Percentiles rank a stretch among this genome's conserved stretches.
These are phyloP conservation scores for Synergus itoensis DNA, from an alignment of 2,888 invertebrate genomes.

Conservation along the genomic window DNA sequence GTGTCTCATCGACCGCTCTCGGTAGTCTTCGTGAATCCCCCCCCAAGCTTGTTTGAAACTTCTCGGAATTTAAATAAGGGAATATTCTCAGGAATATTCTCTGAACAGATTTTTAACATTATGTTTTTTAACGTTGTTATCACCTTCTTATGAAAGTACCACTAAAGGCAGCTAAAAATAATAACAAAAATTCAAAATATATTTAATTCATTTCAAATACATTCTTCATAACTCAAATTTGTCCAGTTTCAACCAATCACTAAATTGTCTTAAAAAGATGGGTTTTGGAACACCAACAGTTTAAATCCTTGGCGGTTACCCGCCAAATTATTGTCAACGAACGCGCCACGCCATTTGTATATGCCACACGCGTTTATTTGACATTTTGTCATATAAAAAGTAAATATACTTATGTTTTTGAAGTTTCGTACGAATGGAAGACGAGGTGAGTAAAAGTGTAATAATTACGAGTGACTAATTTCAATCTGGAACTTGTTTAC, in stretches of 20 bases:
- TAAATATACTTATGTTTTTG: neutral
- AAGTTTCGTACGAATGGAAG: neutral
- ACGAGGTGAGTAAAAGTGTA: slow-evolving; percentile 9
- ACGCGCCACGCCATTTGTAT: neutral
- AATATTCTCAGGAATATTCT: too few relatives aligned
- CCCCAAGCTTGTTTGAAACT: neutral
- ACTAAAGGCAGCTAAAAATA: too few relatives aligned
- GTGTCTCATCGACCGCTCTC: slow-evolving; percentile 51
- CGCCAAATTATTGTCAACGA: slow-evolving; percentile 11
- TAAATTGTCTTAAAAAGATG: neutral
- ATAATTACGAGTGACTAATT: neutral
- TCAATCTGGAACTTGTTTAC: neutral
- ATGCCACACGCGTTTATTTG: neutral
- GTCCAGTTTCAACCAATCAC: neutral
- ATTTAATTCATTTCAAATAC: too few relatives aligned
- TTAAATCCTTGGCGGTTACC: neutral
- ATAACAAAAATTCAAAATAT: too few relatives aligned
- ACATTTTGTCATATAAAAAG: neutral
- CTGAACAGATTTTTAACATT: too few relatives aligned
- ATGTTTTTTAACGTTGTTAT: too few relatives aligned
- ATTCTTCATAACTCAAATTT: neutral
- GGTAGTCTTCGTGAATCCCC: slow-evolving; percentile 51
- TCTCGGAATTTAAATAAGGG: too few relatives aligned
- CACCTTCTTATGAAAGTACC: too few relatives aligned
- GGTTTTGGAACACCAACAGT: neutral